Base-by-base conservation (phyloP, 2,888 invertebrate genomes). In the Cephus pygmeus region DNA sequence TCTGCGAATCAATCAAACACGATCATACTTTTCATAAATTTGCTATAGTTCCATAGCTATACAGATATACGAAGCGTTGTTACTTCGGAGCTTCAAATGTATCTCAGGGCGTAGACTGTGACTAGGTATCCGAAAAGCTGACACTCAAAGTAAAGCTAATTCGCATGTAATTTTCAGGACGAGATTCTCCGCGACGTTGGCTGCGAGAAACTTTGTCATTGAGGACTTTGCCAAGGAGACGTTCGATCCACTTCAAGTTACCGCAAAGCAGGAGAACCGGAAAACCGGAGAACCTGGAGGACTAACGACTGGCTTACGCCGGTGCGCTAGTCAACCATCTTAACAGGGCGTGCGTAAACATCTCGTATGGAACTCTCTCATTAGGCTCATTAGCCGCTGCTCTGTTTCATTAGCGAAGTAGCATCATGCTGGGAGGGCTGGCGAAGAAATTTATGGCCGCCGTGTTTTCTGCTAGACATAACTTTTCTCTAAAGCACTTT, bases 361-460 rank as follows among this genome's bases (percentile, higher is more conserved):
- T 73, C 73, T 23, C 23, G 23, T 73, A 35, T 69, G 77, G 15
- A 77, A 74, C 77, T 73, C 77, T 77, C 77, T 77, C 77, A 36
- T 77, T 77, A 74, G 73, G 75, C 77, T 75, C 77, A 79, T 76
- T 76, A 80, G 69, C 74, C 69, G 73, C 71, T 79, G 77, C 81
- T 77, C 75, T 73, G 79, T 80, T 82, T 82, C 82, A 80, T 82
- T 80, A 82, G 80, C 76, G 73, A 81, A 81, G 82, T 82, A 79
- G 79, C 75, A 73, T 74, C 76, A 77, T 68, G 77, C 73, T 75
- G 34, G 79, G 74, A 40, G 56, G 69, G 69, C 77, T 80, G 81
- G 74, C 81, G 79, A 81, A 83, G 80, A 83, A 81, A 83, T 83
- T 83, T 83, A 83, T 79, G 82, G 81, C 77, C 40, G 34, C 11